Evolutionary conservation across 2,888 invertebrate species (phyloP).

Genomic region (Leucoma salicis): DNA sequence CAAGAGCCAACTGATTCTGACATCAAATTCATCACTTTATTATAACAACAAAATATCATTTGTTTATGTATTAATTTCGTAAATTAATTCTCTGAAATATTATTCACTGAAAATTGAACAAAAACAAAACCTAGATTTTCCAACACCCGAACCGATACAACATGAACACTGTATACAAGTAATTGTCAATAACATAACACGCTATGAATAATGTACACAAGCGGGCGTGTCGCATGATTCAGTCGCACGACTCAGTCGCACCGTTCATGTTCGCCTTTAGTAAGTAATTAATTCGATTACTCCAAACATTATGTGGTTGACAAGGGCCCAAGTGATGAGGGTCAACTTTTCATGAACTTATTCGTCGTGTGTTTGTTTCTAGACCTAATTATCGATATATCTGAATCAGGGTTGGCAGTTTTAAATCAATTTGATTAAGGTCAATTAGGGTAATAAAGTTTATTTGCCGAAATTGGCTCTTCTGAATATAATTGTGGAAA

Average conservation of each 20-base stretch:
- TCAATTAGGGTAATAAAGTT: too few relatives aligned
- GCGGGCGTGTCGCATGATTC: conserved; percentile 16
- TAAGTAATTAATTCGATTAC: conserved; percentile 38
- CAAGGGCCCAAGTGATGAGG: conserved; percentile 43
- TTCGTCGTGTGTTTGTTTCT: conserved; percentile 29
- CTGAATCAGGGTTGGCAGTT: background rate
- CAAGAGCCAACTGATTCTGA: too few relatives aligned
- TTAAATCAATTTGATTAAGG: too few relatives aligned
- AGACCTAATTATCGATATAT: conserved; percentile 25
- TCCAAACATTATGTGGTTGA: conserved; percentile 29
- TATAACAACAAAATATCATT: too few relatives aligned
- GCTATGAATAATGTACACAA: conserved; percentile 30
- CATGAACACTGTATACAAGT: conserved; percentile 23
- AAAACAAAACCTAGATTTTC: conserved; percentile 19
- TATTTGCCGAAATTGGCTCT: too few relatives aligned
- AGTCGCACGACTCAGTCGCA: conserved; percentile 15
- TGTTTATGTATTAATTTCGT: too few relatives aligned
- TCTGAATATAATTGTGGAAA: too few relatives aligned
- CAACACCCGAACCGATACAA: conserved; percentile 19
- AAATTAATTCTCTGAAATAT: too few relatives aligned
- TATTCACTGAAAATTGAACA: background rate
- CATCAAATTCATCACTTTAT: too few relatives aligned
- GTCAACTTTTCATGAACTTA: conserved; percentile 47
- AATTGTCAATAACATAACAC: conserved; percentile 32
- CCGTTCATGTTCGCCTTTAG: conserved; percentile 21